phyloP scores from a whole-genome alignment of 2,888 invertebrate genomes.

The Cryptophagus acutangulus region DNA sequence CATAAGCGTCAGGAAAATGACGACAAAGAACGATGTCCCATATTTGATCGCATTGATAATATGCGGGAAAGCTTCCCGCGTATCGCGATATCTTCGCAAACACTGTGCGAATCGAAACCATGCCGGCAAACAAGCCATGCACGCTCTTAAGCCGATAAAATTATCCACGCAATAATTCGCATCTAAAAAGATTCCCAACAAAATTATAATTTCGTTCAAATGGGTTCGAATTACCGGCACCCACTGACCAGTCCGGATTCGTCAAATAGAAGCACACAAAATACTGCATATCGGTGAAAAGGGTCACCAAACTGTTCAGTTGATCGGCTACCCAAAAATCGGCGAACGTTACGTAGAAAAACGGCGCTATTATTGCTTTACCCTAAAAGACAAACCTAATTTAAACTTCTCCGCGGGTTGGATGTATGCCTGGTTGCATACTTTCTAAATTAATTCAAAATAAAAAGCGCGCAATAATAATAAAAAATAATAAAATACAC shows the following conservation, averaged over 20 bases:
- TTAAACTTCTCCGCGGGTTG: constrained; percentile 10
- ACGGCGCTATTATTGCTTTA: constrained; percentile 82
- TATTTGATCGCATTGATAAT: constrained; percentile 98
- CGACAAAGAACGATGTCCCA: constrained; percentile 93
- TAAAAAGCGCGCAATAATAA: constrained; percentile 17
- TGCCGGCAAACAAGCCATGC: constrained; percentile 90
- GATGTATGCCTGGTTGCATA: neutral
- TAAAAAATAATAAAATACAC: constrained; percentile 10
- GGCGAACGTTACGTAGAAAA: constrained; percentile 90
- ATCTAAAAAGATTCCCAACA: constrained; percentile 45
- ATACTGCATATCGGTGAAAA: constrained; percentile 91
- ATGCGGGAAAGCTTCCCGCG: constrained; percentile 90
- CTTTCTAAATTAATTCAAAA: too few relatives aligned
- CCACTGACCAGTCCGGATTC: constrained; percentile 67
- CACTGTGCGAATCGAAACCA: constrained; percentile 99
- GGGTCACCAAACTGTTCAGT: constrained; percentile 85
- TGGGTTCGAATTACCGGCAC: constrained; percentile 56
- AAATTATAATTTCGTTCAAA: too few relatives aligned
- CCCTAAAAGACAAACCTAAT: too few relatives aligned
- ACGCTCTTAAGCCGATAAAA: constrained; percentile 70
- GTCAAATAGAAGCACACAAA: constrained; percentile 86
- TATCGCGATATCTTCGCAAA: constrained; percentile 89
- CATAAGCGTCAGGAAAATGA: constrained; percentile 74
- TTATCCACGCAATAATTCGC: constrained; percentile 65
- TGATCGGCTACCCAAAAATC: constrained; percentile 99